These are phyloP conservation scores for Eudemis profundana DNA, from an alignment of 2,888 invertebrate genomes.

Conservation along the genomic window DNA sequence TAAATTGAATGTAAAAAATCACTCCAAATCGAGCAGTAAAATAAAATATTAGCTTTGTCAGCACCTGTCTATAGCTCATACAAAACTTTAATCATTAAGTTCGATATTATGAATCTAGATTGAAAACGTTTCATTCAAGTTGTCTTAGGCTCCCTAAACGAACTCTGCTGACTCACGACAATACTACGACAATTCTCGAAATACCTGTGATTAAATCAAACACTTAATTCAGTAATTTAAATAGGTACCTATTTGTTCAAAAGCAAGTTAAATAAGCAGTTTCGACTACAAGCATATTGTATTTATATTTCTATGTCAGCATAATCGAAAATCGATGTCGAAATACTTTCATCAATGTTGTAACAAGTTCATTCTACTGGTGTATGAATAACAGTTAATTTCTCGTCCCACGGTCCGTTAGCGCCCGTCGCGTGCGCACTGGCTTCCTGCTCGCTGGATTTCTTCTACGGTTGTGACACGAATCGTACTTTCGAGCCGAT, in stretches of 20 bases:
- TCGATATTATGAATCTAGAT: too few relatives aligned
- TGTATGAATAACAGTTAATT: conserved; percentile 83
- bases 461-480: conserved; percentile 53
- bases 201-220: too few relatives aligned
- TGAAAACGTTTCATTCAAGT: too few relatives aligned
- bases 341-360: conserved; percentile 70
- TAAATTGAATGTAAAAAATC: too few relatives aligned
- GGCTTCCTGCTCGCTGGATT: conserved; percentile 75
- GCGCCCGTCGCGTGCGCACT: conserved; percentile 73
- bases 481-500: conserved; percentile 34
- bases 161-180: not conserved
- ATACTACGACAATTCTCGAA: conserved; percentile 3
- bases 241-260: too few relatives aligned
- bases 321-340: conserved; percentile 60
- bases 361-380: conserved; percentile 72
- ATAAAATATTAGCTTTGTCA: too few relatives aligned
- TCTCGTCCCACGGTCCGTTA: conserved; percentile 81
- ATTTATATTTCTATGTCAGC: conserved; percentile 28
- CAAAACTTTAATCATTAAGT: too few relatives aligned
- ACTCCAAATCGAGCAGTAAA: too few relatives aligned
- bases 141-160: too few relatives aligned
- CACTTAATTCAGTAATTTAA: too few relatives aligned
- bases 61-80: too few relatives aligned
- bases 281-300: not conserved
- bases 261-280: not conserved